A percentile compares a stretch with the other conserved stretches of the same genome.
These are phyloP conservation scores for Scaptomyza hsui DNA, from an alignment of 1,140 invertebrate species.

Conservation along the genomic window DNA sequence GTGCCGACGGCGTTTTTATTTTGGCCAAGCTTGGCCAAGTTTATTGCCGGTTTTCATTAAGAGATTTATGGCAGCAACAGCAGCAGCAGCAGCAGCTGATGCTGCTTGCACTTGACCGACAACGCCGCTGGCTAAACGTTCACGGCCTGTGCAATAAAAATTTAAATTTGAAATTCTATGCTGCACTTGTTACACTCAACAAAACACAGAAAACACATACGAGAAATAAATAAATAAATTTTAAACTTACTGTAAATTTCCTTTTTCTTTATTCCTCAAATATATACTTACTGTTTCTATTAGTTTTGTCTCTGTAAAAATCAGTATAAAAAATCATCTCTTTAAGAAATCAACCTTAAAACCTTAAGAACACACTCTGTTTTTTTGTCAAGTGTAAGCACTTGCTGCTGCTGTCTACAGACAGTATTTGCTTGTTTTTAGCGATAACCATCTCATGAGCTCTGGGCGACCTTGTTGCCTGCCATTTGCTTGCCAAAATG, in stretches of 20 bases:
- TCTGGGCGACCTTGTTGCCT: conserved; percentile 72
- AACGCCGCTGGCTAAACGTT: conserved; percentile 62
- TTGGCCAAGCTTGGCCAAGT: conserved; percentile 51
- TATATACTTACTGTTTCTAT: no score
- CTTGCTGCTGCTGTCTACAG: conserved; percentile 17
- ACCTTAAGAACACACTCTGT: background rate
- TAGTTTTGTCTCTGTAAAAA: no score
- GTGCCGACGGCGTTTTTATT: conserved; percentile 57
- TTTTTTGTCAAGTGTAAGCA: background rate
- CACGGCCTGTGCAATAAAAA: conserved; percentile 67
- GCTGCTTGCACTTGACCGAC: conserved; percentile 73
- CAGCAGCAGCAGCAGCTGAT: conserved; percentile 31
- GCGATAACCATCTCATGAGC: conserved; percentile 65
- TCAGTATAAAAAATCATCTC: no score
- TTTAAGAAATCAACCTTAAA: no score
- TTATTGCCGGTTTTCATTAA: conserved; percentile 83
- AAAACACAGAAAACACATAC: no score
- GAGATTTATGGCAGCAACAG: conserved; percentile 69
- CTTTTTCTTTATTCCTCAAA: no score
- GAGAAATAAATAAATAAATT: no score
- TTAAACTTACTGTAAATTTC: no score
- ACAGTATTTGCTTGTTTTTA: conserved; percentile 44
- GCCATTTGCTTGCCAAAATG: conserved; percentile 68
- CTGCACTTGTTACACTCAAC: conserved; percentile 50
- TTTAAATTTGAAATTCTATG: conserved; percentile 71